Percentiles rank a stretch among this genome's conserved stretches.
Conservation (phyloP, 2,888 invertebrate species). For the Carcina quercana region DNA sequence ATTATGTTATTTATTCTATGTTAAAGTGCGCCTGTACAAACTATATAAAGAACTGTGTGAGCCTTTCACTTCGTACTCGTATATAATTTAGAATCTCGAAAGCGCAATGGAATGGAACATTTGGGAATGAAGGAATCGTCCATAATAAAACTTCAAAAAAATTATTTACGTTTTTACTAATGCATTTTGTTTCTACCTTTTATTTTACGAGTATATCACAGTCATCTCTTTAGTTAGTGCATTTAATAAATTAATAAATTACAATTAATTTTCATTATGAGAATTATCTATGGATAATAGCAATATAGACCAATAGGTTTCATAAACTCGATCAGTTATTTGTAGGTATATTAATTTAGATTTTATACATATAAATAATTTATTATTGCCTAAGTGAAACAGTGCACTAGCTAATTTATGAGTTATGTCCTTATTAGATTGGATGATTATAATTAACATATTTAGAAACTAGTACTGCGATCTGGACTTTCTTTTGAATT, state of each 20-base stretch:
- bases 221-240: constrained; percentile 71
- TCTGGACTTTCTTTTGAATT: too few species aligned
- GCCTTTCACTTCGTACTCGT: too few species aligned
- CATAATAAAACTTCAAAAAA: constrained; percentile 7
- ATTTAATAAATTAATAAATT: constrained; percentile 21
- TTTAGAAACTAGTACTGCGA: too few species aligned
- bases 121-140: too few species aligned
- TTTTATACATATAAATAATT: constrained; percentile 11
- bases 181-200: constrained; percentile 50
- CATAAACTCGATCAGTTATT: constrained; percentile 13
- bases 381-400: constrained; percentile 24
- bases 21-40: too few species aligned
- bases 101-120: too few species aligned
- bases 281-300: constrained; percentile 21
- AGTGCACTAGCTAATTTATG: constrained; percentile 25
- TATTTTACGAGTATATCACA: constrained; percentile 69
- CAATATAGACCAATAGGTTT: constrained; percentile 20
- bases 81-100: too few species aligned
- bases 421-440: neutral
- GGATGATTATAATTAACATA: too few species aligned
- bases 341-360: too few species aligned
- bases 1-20: too few species aligned
- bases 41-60: too few species aligned
- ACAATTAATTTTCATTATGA: constrained; percentile 34
- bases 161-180: constrained; percentile 46